A percentile compares a stretch with the other conserved stretches of the same genome.
phyloP scores from a whole-genome alignment of 2,888 invertebrate genomes.

The Sicus ferrugineus region DNA sequence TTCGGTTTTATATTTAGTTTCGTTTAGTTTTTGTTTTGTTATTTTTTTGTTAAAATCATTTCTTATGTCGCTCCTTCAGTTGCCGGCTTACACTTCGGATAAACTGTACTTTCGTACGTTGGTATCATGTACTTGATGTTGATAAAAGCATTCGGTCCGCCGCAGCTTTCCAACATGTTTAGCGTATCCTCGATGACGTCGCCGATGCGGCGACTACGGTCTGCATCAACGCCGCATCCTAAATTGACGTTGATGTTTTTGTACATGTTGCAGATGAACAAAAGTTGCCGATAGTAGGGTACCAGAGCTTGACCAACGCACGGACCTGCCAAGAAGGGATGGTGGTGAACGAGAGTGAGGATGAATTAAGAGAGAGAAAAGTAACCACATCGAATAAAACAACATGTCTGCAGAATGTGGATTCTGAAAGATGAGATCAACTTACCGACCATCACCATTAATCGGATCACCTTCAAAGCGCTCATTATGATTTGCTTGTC shows the following conservation, averaged over 20 bases:
- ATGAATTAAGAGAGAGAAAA: neutral
- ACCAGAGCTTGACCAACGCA: slow-evolving; percentile 90
- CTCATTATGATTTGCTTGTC: slow-evolving; percentile 81
- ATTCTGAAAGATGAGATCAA: neutral
- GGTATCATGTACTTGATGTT: slow-evolving; percentile 99
- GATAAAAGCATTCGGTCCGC: slow-evolving; percentile 95
- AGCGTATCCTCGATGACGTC: slow-evolving; percentile 93
- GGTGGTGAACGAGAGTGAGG: neutral
- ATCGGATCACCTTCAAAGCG: slow-evolving; percentile 83
- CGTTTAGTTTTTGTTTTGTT: neutral
- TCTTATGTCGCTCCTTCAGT: neutral
- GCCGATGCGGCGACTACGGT: slow-evolving; percentile 83
- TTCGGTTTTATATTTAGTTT: neutral
- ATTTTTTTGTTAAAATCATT: neutral
- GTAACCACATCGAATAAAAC: neutral
- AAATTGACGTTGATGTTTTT: slow-evolving; percentile 74
- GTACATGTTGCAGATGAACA: slow-evolving; percentile 88
- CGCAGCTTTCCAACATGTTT: slow-evolving; percentile 87
- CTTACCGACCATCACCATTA: slow-evolving; percentile 80
- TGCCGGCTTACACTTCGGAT: slow-evolving; percentile 48
- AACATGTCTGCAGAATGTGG: neutral
- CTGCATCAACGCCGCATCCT: slow-evolving; percentile 88
- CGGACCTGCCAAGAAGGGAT: slow-evolving; percentile 51
- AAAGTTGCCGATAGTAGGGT: slow-evolving; percentile 93
- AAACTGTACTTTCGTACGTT: slow-evolving; percentile 89